Base-by-base conservation (phyloP, 1,140 invertebrate species). In the Druon quercuslanigerum region DNA sequence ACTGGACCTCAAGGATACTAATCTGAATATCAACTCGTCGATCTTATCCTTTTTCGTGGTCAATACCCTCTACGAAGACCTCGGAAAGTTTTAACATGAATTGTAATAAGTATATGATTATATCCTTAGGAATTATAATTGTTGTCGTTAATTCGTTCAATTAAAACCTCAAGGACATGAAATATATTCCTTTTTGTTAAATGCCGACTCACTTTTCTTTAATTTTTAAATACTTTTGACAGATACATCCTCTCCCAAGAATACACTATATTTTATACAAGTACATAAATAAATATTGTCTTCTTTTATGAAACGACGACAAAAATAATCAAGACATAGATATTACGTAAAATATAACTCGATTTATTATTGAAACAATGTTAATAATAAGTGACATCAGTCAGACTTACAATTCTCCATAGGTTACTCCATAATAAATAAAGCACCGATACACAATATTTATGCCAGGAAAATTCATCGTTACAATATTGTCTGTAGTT, bases 401-500 rank as follows among this genome's bases (percentile, higher is more conserved):
- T 66, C n/a, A 66, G 60, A 66, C 14, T 12, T n/a, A 60, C 20
- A 13, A n/a, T 40, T 6, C n/a, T 66, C 25, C 60, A 66, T 40
- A 9, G 40, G 60, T 12, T 40, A n/a, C n/a, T 40, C 33, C 14
- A 66, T 40, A 66, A 66, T 66, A 40, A 46, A 66, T 66, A 40
- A 46, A 16, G n/a, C 20, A 60, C 2, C 20, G 16, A 40, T 14
- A 40, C 60, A 66, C n/a, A 66, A 66, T 66, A 66, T 66, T 8
- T 33, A 25, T 13, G 2, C 11, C 40, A 46, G 14, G 8, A 11
- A 56, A 56, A 33, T 33, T 25, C 57, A 60, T 25, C 11, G 33
- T 40, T 66, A n/a, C 60, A 66, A 66, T 66, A 66, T 66, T 66
- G 60, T 5, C 40, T 40, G n/a, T 9, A 66, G 60, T 66, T 66